phyloP scores from a whole-genome alignment of 2,113 vertebrate species.

The Pelusios castaneus region DNA sequence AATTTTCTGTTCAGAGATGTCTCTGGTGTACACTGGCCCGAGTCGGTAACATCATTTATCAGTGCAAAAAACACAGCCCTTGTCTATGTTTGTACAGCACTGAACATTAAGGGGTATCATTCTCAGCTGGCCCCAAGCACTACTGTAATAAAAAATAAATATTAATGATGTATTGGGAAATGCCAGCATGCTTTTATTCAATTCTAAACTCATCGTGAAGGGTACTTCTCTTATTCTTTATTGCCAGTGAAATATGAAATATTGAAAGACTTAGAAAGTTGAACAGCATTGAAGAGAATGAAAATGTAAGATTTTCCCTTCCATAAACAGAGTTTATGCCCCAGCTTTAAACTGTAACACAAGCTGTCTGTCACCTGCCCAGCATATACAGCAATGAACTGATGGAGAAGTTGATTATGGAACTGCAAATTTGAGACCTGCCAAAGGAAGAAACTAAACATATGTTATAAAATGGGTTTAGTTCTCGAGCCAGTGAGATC shows the following conservation, averaged over 20 bases:
- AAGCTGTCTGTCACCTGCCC: neutral
- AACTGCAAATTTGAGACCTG: neutral
- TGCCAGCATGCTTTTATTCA: neutral
- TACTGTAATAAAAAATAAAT: neutral
- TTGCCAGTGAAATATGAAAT: neutral
- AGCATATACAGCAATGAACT: neutral
- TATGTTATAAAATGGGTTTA: neutral
- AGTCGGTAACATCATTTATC: neutral
- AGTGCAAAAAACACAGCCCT: neutral
- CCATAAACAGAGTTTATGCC: neutral
- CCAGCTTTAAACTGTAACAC: neutral
- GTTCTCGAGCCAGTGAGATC: neutral
- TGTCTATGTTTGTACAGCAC: neutral
- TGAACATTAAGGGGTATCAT: neutral
- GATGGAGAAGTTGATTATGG: neutral
- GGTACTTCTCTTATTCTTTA: neutral
- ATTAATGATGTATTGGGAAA: neutral
- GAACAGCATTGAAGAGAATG: neutral
- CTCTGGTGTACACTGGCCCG: neutral
- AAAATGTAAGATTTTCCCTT: accelerated
- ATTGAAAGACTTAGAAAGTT: neutral
- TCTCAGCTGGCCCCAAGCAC: neutral
- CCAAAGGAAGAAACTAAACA: neutral
- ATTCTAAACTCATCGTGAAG: neutral
- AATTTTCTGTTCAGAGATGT: neutral